Evolutionary conservation across 1,140 invertebrate species (phyloP).

Genomic region (Drosophila rhopaloa): DNA sequence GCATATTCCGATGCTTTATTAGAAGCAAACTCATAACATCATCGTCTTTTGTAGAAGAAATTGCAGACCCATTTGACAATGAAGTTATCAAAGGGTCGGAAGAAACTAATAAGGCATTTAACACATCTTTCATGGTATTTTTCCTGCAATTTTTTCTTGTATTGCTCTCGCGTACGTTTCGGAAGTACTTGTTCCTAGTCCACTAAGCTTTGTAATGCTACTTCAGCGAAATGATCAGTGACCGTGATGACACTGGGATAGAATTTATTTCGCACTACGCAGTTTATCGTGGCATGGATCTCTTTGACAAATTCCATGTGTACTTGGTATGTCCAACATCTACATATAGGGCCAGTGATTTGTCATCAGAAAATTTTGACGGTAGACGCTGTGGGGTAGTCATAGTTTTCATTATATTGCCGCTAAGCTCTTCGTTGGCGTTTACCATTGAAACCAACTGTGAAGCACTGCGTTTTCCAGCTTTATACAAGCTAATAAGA

Average conservation of each 20-base stretch:
- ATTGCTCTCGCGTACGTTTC: too few species aligned
- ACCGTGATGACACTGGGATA: not conserved
- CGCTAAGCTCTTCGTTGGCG: not conserved
- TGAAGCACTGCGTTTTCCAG: conserved; percentile 10
- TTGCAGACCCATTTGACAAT: too few species aligned
- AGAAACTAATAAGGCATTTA: too few species aligned
- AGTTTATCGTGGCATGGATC: conserved; percentile 1
- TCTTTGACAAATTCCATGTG: too few species aligned
- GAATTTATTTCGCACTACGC: not conserved
- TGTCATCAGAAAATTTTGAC: not conserved
- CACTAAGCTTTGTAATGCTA: not conserved
- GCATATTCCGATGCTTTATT: too few species aligned
- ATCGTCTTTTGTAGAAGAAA: too few species aligned
- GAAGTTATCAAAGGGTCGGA: too few species aligned
- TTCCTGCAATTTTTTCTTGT: too few species aligned
- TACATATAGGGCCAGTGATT: not conserved
- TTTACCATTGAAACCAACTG: conserved; percentile 1
- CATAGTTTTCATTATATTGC: not conserved
- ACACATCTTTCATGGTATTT: too few species aligned
- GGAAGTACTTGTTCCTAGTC: too few species aligned
- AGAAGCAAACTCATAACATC: too few species aligned
- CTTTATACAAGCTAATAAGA: conserved; percentile 5
- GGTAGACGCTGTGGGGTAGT: conserved; percentile 1
- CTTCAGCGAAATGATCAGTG: conserved; percentile 1
- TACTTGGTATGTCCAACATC: not conserved